Evolutionary conservation across 2,113 vertebrate genomes (phyloP), one percentile per base, ranked within the genome.

Genomic region (Syngnathus floridae): DNA sequence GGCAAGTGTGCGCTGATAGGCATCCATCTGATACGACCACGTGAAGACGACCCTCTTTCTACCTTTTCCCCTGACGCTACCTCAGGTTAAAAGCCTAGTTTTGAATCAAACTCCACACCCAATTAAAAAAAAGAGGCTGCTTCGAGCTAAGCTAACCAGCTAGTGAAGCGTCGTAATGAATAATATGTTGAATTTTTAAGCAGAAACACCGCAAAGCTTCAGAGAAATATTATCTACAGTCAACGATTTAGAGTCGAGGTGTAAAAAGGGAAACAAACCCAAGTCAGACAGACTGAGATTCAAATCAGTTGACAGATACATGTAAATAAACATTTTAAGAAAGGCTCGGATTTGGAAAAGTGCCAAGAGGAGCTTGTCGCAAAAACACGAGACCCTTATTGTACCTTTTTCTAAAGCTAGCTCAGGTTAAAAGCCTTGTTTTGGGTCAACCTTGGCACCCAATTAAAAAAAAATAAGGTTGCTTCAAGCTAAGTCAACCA

Each of bases 1-100:
- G 80, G 82, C 90, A 88, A 90, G 83, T 87, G 89, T 88, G 92
- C 65, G 80, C 89, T 91, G 75, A 91, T 87, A 85, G 79, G 83
- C 84, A 90, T 88, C 80, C 89, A 87, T 90, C 88, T 89, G 90
- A 88, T 90, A 92, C 80, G 77, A 91, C 82, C 71, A 66, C 70
- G 55, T 67, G 74, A 81, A 78, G 75, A 79, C 75, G 72, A 59
- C 19, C 67, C 69, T 37, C 66, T 59, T 77, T 79, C 67, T 80
- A 81, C 69, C 75, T 80, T 84, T 83, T 54, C 79, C 38, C 58
- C 10, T 60, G 41, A 80, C 26, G 64, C 72, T 76, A 85, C 78
- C 81, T 82, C 51, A 78, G 87, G 84, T 85, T 81, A 85, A 83
- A 85, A 63, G 57, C 62, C 55, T 48, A n/a, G 52, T 67, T 81